phyloP scores from a whole-genome alignment of 23 tunicate species.

The Diplosoma virens region DNA sequence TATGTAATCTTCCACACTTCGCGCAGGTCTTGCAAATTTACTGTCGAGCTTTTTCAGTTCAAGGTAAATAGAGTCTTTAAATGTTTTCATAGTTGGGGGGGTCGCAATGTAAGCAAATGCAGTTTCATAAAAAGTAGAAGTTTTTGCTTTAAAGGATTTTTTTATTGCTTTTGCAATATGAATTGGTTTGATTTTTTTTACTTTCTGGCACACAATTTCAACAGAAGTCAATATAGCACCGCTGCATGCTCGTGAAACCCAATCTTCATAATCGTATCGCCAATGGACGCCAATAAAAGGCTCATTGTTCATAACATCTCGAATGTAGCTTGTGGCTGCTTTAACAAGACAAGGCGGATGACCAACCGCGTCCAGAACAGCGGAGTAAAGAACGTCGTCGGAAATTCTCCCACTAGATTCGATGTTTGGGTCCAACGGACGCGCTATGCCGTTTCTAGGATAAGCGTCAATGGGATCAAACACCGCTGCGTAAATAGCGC shows the following conservation, averaged over 20 bases:
- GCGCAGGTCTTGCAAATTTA: no score
- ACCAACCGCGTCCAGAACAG: slow-evolving; percentile 21
- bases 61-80: no score
- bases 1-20: no score
- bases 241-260: slow-evolving; percentile 5
- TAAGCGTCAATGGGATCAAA: not conserved
- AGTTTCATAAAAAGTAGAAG: no score
- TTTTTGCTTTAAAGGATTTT: no score
- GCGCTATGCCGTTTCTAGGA: not conserved
- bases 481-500: slow-evolving; percentile 12
- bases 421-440: not conserved
- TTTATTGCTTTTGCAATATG: slow-evolving; percentile 3
- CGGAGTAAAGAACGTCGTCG: slow-evolving; percentile 13
- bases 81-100: no score
- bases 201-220: not conserved
- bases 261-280: slow-evolving; percentile 29
- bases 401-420: no score
- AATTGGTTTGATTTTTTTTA: not conserved
- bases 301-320: not conserved
- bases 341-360: slow-evolving; percentile 8
- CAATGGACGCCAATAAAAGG: slow-evolving; percentile 27
- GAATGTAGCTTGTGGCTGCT: slow-evolving; percentile 3
- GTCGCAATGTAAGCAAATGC: no score
- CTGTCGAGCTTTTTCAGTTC: no score
- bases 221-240: not conserved